A percentile compares a stretch with the other conserved stretches of the same genome.
These are phyloP conservation scores for Eptatretus atami DNA, from an alignment of 2,797 vertebrate species.

Conservation along the genomic window DNA sequence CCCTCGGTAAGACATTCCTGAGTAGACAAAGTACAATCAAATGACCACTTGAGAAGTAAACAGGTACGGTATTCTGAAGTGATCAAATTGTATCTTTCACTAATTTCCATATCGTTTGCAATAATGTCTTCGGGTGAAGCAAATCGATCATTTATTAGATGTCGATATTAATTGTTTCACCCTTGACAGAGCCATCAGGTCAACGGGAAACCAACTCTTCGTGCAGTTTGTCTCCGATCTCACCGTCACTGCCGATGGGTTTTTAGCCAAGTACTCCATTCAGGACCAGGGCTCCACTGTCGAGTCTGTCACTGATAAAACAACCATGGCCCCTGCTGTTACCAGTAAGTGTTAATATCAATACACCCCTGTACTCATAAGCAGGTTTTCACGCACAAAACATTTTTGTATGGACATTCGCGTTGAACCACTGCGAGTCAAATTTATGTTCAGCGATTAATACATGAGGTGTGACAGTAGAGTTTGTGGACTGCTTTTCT, in stretches of 20 bases:
- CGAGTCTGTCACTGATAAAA: conserved; percentile 34
- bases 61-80: too few species aligned
- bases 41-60: too few species aligned
- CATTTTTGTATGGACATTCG: too few species aligned
- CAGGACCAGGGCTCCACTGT: conserved; percentile 40
- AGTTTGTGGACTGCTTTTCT: too few species aligned
- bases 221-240: conserved; percentile 91
- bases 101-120: neutral
- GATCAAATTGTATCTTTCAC: too few species aligned
- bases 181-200: conserved; percentile 44
- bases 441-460: too few species aligned
- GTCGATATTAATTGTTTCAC: conserved; percentile 9
- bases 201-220: conserved; percentile 60
- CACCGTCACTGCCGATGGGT: conserved; percentile 81
- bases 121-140: neutral
- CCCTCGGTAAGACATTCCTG: conserved; percentile 23
- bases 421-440: too few species aligned
- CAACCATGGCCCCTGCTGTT: conserved; percentile 12
- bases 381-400: too few species aligned
- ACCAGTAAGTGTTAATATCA: too few species aligned
- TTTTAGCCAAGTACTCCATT: conserved; percentile 85
- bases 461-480: too few species aligned
- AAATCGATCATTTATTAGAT: neutral
- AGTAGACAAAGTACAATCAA: neutral
- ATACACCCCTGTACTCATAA: too few species aligned